phyloP scores from a whole-genome alignment of 2,113 vertebrate genomes.

The Apodemus sylvaticus region DNA sequence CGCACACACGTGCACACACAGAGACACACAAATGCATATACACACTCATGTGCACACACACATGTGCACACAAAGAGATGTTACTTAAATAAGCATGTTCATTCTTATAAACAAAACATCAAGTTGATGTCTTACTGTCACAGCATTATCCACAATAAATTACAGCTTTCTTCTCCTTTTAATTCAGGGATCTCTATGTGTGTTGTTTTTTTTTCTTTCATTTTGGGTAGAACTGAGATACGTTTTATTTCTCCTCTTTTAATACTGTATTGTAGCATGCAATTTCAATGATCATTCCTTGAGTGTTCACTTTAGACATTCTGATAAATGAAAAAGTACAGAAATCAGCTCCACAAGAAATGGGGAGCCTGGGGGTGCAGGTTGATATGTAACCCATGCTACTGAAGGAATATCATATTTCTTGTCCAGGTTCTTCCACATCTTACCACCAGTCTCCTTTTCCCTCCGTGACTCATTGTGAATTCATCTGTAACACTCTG shows the following conservation, averaged over 20 bases:
- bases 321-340: neutral
- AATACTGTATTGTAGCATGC: neutral
- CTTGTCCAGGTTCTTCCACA: conserved; percentile 1
- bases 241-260: conserved; percentile 35
- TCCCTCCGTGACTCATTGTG: conserved; percentile 57
- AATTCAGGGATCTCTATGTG: neutral
- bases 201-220: neutral
- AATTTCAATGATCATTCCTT: neutral
- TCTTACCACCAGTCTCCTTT: conserved; percentile 39
- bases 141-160: neutral
- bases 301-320: conserved; percentile 50
- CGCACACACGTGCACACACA: neutral
- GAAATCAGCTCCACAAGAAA: neutral
- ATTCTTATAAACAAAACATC: neutral
- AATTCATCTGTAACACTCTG: conserved; percentile 68
- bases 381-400: conserved; percentile 3
- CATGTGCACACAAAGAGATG: rapidly evolving
- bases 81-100: neutral
- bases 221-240: neutral
- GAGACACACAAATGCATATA: too few relatives aligned
- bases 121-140: neutral
- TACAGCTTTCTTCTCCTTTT: neutral
- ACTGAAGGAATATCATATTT: conserved; percentile 67
- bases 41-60: neutral
- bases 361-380: neutral